A percentile compares a stretch with the other conserved stretches of the same genome.
These are phyloP conservation scores for Spinus pinus DNA, from an alignment of 2,797 vertebrate species.

Conservation along the genomic window DNA sequence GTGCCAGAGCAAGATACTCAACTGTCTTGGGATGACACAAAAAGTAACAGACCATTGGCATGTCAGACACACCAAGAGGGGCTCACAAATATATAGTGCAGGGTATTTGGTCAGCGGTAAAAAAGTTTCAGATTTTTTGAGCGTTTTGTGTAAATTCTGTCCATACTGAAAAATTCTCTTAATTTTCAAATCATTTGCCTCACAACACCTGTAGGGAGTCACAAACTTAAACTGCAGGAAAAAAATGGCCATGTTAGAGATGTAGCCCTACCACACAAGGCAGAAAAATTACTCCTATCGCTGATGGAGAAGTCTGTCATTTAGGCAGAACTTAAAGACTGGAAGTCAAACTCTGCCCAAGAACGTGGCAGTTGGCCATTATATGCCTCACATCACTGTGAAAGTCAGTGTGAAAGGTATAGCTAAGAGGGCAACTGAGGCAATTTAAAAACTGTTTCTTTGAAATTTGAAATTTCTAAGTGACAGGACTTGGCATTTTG, in stretches of 20 bases:
- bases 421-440: background rate
- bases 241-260: accelerated
- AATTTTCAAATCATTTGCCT: background rate
- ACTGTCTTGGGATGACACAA: background rate
- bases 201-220: background rate
- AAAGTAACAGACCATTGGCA: background rate
- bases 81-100: background rate
- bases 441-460: background rate
- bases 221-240: background rate
- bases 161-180: background rate
- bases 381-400: background rate
- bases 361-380: background rate
- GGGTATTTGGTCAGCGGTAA: background rate
- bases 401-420: background rate
- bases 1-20: background rate
- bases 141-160: background rate
- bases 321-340: background rate
- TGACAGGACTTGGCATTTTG: background rate
- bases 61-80: background rate
- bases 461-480: background rate
- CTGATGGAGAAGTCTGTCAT: background rate
- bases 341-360: background rate
- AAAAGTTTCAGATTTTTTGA: background rate
- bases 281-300: background rate
- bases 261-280: accelerated